Percentiles rank a stretch among this genome's conserved stretches.
Evolutionary conservation across 2,113 vertebrate genomes (phyloP).

Genomic region (Corvus moneduloides): DNA sequence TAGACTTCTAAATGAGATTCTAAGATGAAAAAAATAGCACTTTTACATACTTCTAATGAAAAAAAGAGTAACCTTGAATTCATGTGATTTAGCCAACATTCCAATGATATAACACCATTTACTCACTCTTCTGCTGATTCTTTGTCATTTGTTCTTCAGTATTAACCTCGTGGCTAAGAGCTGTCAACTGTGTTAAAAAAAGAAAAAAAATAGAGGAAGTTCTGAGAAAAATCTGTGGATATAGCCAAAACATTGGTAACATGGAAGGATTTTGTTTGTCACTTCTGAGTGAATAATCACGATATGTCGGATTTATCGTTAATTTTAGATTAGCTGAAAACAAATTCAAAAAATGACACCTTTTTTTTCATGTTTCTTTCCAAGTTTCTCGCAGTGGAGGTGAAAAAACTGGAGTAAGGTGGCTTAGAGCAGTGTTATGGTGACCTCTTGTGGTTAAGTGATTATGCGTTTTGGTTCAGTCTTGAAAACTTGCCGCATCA

Average conservation of each 20-base stretch:
- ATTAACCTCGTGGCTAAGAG: not conserved
- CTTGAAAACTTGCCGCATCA: not conserved
- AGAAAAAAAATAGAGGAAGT: not conserved
- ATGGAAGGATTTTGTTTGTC: not conserved
- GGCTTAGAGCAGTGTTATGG: not conserved
- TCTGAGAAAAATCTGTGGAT: not conserved
- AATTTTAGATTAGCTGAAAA: not conserved
- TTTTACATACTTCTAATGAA: not conserved
- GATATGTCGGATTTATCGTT: not conserved
- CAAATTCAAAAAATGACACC: rapidly evolving
- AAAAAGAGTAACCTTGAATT: not conserved
- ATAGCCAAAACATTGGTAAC: not conserved
- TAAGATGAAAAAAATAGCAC: not conserved
- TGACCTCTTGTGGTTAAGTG: constrained; percentile 65
- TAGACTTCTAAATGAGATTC: not conserved
- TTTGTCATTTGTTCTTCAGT: constrained; percentile 19
- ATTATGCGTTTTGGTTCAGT: not conserved
- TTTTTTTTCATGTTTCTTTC: not conserved
- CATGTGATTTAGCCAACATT: not conserved
- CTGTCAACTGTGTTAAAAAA: not conserved
- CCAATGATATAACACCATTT: not conserved
- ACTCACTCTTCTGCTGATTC: constrained; percentile 44
- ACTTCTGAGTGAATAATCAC: not conserved
- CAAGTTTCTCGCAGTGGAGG: not conserved
- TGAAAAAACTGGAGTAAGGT: not conserved